A percentile compares a stretch with the other conserved stretches of the same genome.
Conservation (phyloP, 2,888 invertebrate genomes). For the Vanessa cardui region DNA sequence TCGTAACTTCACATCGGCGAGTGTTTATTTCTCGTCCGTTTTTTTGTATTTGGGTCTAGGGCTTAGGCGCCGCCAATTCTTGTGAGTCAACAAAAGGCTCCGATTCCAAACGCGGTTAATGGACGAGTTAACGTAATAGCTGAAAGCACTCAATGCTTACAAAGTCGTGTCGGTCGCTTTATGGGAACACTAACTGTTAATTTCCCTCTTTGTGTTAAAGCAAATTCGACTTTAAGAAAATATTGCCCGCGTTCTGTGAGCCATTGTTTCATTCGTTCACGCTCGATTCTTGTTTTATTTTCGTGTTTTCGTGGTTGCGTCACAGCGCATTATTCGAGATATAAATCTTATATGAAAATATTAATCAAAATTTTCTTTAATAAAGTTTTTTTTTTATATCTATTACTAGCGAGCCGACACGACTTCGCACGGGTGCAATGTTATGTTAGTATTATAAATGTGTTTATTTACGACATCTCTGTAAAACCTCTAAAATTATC, state of each 20-base stretch:
- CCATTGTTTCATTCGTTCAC: constrained; percentile 58
- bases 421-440: too few relatives aligned
- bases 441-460: too few relatives aligned
- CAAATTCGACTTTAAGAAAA: constrained; percentile 71
- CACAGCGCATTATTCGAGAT: background rate
- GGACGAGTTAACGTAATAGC: constrained; percentile 80
- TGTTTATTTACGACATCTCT: too few relatives aligned
- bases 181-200: constrained; percentile 77
- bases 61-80: constrained; percentile 55
- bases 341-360: background rate
- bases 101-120: constrained; percentile 72
- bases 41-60: constrained; percentile 31
- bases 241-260: constrained; percentile 57
- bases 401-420: too few relatives aligned
- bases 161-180: constrained; percentile 76
- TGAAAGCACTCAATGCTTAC: constrained; percentile 81
- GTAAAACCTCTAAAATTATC: too few relatives aligned
- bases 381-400: too few relatives aligned
- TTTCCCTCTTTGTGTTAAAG: constrained; percentile 74
- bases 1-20: background rate
- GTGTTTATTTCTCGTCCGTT: constrained; percentile 17
- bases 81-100: constrained; percentile 66
- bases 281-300: constrained; percentile 49
- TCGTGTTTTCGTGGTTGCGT: constrained; percentile 39
- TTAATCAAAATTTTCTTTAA: background rate